Percentiles rank a stretch among this genome's conserved stretches.
These are phyloP conservation scores for Malurus splendens DNA, from an alignment of 2,797 vertebrate species.

Conservation along the genomic window DNA sequence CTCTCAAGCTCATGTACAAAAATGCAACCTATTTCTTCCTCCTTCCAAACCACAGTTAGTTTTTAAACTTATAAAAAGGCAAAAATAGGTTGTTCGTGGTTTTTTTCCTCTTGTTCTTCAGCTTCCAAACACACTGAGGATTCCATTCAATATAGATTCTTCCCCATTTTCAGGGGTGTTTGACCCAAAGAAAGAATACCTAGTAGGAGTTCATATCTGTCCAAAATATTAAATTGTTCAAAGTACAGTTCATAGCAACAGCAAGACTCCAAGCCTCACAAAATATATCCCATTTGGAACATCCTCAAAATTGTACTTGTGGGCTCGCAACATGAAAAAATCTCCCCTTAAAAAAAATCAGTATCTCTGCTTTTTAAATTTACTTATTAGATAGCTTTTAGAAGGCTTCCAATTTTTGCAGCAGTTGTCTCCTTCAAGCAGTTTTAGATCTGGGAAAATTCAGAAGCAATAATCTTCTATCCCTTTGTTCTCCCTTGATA, in stretches of 20 bases:
- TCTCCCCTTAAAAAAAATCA: neutral
- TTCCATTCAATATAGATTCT: conserved; percentile 29
- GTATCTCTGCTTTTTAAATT: neutral
- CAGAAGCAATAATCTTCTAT: conserved; percentile 1
- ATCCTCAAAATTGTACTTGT: conserved; percentile 6
- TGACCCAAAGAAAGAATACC: conserved; percentile 48
- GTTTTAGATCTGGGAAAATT: conserved; percentile 34
- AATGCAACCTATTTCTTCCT: conserved; percentile 35
- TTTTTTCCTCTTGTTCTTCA: conserved; percentile 21
- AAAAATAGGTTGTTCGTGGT: neutral
- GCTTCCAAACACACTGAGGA: conserved; percentile 31
- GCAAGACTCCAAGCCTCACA: conserved; percentile 39
- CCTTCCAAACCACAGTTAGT: conserved; percentile 5
- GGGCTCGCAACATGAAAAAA: conserved; percentile 17
- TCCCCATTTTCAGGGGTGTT: conserved; percentile 12
- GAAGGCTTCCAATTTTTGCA: conserved; percentile 30
- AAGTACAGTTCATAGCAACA: conserved; percentile 48
- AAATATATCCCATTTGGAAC: conserved; percentile 38
- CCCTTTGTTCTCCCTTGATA: conserved; percentile 4
- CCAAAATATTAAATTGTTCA: conserved; percentile 50
- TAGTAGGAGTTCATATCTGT: conserved; percentile 36
- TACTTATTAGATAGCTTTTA: conserved; percentile 26
- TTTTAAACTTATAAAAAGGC: conserved; percentile 26
- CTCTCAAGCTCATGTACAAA: conserved; percentile 6
- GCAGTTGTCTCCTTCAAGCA: conserved; percentile 25